Conservation (phyloP, 2,797 vertebrate genomes). For the Leucoraja ocellata region DNA sequence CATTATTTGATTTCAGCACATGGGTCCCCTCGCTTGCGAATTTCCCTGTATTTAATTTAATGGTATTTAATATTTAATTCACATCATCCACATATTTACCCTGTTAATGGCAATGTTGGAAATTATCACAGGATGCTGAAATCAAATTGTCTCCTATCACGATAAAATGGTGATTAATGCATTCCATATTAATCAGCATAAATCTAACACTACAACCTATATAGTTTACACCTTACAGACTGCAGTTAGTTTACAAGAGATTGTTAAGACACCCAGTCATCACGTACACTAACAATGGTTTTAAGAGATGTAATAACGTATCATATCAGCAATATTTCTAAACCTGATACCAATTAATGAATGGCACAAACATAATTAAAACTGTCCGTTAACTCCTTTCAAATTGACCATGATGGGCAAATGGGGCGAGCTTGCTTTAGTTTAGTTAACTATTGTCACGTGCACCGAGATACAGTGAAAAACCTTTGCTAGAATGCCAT, state of each 20-base stretch:
- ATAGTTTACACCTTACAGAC: not conserved
- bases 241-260: not conserved
- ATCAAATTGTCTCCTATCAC: not conserved
- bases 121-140: not conserved
- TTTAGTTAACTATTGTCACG: too few species aligned
- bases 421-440: too few species aligned
- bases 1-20: not conserved
- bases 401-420: not conserved
- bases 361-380: not conserved
- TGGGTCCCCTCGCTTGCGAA: not conserved
- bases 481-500: too few species aligned
- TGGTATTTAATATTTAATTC: not conserved
- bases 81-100: not conserved
- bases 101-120: not conserved
- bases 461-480: too few species aligned
- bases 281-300: too few species aligned
- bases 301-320: not conserved
- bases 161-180: not conserved
- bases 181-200: not conserved
- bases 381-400: not conserved
- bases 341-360: not conserved
- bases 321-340: not conserved
- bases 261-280: not conserved
- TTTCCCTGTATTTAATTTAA: not conserved
- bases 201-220: not conserved